Percentiles rank a stretch among this genome's conserved stretches.
These are phyloP conservation scores for Plestiodon gilberti DNA, from an alignment of 2,113 vertebrate species.

Conservation along the genomic window DNA sequence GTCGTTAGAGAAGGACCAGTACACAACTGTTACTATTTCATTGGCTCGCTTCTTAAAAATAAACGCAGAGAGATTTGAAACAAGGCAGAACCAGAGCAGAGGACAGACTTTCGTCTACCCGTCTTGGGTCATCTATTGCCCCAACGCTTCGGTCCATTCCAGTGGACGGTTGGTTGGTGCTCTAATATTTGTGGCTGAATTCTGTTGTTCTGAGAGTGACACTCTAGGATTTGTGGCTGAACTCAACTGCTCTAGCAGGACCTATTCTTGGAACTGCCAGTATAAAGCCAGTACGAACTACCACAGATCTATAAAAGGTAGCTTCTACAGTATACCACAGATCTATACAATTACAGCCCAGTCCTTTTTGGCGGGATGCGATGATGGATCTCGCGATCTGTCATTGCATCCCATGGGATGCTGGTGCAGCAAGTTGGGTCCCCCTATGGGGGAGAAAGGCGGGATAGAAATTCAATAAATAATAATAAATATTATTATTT, in stretches of 20 bases:
- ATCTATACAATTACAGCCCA: too few relatives aligned
- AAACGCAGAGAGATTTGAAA: background rate
- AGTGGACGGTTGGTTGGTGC: background rate
- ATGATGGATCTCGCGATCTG: too few relatives aligned
- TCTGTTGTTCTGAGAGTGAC: background rate
- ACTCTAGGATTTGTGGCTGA: background rate
- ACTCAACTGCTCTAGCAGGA: background rate
- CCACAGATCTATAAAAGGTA: too few relatives aligned
- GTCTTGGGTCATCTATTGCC: background rate
- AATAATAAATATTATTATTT: too few relatives aligned
- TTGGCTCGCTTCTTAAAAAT: background rate
- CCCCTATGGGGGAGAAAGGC: too few relatives aligned
- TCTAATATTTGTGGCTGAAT: background rate
- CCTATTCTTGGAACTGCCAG: background rate
- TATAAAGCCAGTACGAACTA: background rate
- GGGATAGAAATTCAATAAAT: too few relatives aligned
- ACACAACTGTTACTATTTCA: constrained; percentile 24
- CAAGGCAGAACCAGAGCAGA: too few relatives aligned
- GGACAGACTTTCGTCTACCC: background rate
- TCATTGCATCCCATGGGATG: too few relatives aligned
- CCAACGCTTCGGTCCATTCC: background rate
- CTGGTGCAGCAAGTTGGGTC: too few relatives aligned
- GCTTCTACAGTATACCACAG: too few relatives aligned
- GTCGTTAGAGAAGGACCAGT: constrained; percentile 26
- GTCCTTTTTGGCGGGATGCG: too few relatives aligned